phyloP scores from a whole-genome alignment of 2,888 invertebrate genomes.

The Lithophane semibrunnea region DNA sequence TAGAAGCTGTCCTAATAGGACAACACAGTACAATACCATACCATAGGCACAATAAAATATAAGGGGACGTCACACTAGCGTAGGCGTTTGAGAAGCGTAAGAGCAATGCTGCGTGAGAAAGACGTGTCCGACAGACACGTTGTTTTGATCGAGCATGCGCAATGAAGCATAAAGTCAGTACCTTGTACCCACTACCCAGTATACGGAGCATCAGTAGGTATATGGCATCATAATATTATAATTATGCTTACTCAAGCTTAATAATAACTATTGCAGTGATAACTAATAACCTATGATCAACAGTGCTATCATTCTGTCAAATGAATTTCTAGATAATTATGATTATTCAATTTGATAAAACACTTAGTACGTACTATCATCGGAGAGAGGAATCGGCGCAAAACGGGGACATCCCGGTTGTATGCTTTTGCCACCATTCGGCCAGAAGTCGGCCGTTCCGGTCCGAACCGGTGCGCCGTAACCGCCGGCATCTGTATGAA shows the following conservation, averaged over 20 bases:
- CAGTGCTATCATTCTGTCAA: not conserved
- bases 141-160: not conserved
- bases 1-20: not conserved
- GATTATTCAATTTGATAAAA: not conserved
- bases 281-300: not conserved
- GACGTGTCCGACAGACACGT: not conserved
- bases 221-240: not conserved
- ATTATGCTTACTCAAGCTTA: not conserved
- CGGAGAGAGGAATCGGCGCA: slow-evolving; percentile 87
- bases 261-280: not conserved
- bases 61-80: not conserved
- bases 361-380: slow-evolving; percentile 82
- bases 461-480: slow-evolving; percentile 91
- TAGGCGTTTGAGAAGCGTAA: slow-evolving; percentile 11
- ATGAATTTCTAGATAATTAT: not conserved
- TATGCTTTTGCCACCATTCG: slow-evolving; percentile 90
- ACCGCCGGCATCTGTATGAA: slow-evolving; percentile 92
- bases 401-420: slow-evolving; percentile 91
- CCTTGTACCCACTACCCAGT: not conserved
- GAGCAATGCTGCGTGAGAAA: slow-evolving; percentile 1
- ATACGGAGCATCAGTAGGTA: not conserved
- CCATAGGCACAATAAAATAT: slow-evolving; percentile 2
- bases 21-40: not conserved
- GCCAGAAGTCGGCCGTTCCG: slow-evolving; percentile 92
- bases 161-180: not conserved